Evolutionary conservation across 1,140 invertebrate genomes (phyloP), one percentile per base, ranked within the genome.

Genomic region (Eumeta japonica): DNA sequence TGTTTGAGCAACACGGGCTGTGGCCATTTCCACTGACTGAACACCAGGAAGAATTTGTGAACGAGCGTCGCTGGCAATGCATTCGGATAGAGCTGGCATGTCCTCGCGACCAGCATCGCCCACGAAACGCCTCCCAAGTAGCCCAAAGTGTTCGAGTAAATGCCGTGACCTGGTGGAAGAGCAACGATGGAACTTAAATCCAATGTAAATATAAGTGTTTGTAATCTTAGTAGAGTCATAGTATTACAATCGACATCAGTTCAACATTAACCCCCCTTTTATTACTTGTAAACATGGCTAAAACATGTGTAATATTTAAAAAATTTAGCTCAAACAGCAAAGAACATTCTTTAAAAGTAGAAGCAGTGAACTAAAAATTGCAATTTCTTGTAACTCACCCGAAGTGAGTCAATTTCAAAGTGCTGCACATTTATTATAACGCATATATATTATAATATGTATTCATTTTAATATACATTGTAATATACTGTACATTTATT

Each of bases 101-200:
- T 97, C 48, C 97, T 78, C 0, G 97, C 97, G 1, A 99, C 95
- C 16, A 99, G 68, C 91, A 99, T 99, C 14, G 97, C 97, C 97
- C 97, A 99, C 0, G 94, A 97, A 15, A 99, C 95, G 41, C 97
- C 97, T 35, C 97, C 97, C 31, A 99, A 82, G 65, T 97, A 99
- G 13, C 97, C 97, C 44, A 99, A 75, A 0, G 90, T 90, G 79
- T 99, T 99, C 30, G 94, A 98, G 77, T 99, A 99, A 39, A 99
- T 94, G 24, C 96, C 94, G 75, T 94, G 90, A 54, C 82, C 89
- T 92, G 55, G 40, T 76, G 68, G 57, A 45, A 55, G 47, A 45
- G 37, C 62, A 51, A 39, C 33, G n/a, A n/a, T n/a, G n/a, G n/a
- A n/a, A 40, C 33, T 28, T 35, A 7, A 17, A 38, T 31, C 28